A percentile compares a stretch with the other conserved stretches of the same genome.
Evolutionary conservation across 2,797 vertebrate genomes (phyloP).

Genomic region (Merluccius polli): DNA sequence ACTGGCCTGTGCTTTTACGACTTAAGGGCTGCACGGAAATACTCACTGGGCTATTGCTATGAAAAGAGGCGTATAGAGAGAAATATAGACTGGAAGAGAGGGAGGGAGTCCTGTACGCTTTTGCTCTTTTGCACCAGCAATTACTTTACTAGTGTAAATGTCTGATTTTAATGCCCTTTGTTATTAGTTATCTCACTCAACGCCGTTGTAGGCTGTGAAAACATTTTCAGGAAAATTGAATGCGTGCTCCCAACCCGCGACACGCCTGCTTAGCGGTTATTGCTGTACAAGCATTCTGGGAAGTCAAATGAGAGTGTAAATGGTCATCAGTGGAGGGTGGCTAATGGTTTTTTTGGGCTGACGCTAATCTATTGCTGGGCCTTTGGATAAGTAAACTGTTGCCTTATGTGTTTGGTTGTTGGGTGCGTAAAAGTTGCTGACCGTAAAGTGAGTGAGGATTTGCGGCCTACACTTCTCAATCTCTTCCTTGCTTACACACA

Average conservation of each 20-base stretch:
- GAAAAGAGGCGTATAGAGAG: constrained; percentile 6
- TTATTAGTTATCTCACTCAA: constrained; percentile 41
- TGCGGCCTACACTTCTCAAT: constrained; percentile 18
- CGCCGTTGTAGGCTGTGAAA: constrained; percentile 34
- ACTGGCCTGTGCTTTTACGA: constrained; percentile 57
- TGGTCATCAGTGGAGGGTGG: constrained; percentile 51
- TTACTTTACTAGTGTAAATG: constrained; percentile 33
- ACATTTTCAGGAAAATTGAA: constrained; percentile 43
- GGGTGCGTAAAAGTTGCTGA: constrained; percentile 23
- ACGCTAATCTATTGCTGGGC: constrained; percentile 49
- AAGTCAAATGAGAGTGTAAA: constrained; percentile 46
- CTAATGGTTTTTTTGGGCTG: constrained; percentile 49
- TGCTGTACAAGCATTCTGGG: constrained; percentile 12
- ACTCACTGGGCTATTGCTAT: constrained; percentile 53
- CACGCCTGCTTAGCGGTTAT: constrained; percentile 21
- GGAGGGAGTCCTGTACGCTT: constrained; percentile 50
- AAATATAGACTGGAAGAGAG: neutral
- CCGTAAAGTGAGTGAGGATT: neutral
- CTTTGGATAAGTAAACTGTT: constrained; percentile 21
- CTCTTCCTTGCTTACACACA: constrained; percentile 27
- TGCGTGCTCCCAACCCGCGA: constrained; percentile 10
- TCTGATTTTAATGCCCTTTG: constrained; percentile 39
- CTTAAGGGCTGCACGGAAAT: constrained; percentile 62
- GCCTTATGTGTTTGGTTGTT: constrained; percentile 12
- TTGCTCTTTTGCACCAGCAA: constrained; percentile 50